Evolutionary conservation across 2,888 invertebrate genomes (phyloP), one percentile per base, ranked within the genome.

Genomic region (Zeuzera pyrina): DNA sequence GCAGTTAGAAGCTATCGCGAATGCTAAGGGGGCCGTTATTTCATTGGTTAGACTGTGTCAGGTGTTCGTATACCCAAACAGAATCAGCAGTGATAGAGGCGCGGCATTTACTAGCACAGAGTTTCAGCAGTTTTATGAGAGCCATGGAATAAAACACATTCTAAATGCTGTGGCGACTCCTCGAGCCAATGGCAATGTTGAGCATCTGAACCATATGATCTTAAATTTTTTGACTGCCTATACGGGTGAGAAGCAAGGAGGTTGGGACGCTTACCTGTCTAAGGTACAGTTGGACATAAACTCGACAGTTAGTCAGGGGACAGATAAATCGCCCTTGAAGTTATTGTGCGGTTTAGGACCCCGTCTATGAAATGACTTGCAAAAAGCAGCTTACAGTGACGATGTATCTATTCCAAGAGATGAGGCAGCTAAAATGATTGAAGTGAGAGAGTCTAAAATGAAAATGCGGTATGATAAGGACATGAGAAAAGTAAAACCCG

Each of bases 241-340:
- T n/a, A 29, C 38, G 12, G 39, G 39, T 3, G 34, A 38, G 2
- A 33, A 43, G 2, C 35, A 19, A 39, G 35, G 1, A 33, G 24
- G 1, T 6, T 31, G 2, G n/a, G n/a, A n/a, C n/a, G n/a, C n/a
- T n/a, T n/a, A n/a, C n/a, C n/a, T n/a, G n/a, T n/a, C n/a, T n/a
- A n/a, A n/a, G n/a, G n/a, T n/a, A n/a, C n/a, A n/a, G n/a, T n/a
- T n/a, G n/a, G n/a, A n/a, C n/a, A n/a, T n/a, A n/a, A n/a, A n/a
- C n/a, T n/a, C n/a, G n/a, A n/a, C n/a, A n/a, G n/a, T n/a, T n/a
- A 31, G 16, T 23, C 19, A 31, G 2, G 15, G 33, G 1, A 43
- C 41, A 11, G 37, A 38, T 1, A 43, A 43, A 24, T 29, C 34
- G 2, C 43, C 40, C n/a, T n/a, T 41, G 2, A 30, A 36, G 13